Base-by-base conservation (phyloP, 2,888 invertebrate species). In the Eucera pruinosa region DNA sequence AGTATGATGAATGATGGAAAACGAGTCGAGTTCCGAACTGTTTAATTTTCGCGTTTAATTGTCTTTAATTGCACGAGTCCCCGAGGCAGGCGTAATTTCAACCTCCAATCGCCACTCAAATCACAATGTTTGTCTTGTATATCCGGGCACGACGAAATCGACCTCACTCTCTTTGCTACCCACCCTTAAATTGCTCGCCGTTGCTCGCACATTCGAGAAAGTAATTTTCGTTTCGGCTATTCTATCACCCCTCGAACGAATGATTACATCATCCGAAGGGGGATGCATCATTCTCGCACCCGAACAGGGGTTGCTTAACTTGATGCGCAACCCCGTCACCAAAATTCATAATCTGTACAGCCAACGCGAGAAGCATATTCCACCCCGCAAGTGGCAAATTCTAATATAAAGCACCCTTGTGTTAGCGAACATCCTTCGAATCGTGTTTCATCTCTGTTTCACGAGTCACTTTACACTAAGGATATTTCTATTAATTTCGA, bases 221-320 rank as follows among this genome's bases (percentile, higher is more conserved):
- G 81, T 86, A 83, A 78, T 86, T 81, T 81, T 86, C 84, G 75
- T 84, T 85, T 80, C 78, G 80, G 78, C 85, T 78, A 83, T 86
- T 86, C 87, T 81, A 81, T 79, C 79, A 58, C 78, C 80, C 81
- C 80, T 78, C 80, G 82, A 86, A 85, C 87, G 85, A 87, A 87
- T 86, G 85, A 87, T 88, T 88, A 88, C 87, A 88, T 87, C 87
- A 87, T 81, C 82, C 85, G 72, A 74, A n/a, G 73, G 78, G 84
- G 83, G 84, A 83, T 82, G 87, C 86, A 81, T 88, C 88, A 84
- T 85, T 75, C 83, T 81, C 84, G 79, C 84, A 74, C 83, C 77
- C 74, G 25, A 71, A 58, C 62, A 85, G 80, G 76, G 80, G 68
- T 78, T 85, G 80, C 83, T 84, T 85, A 84, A 84, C 83, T 83